Base-by-base conservation (phyloP, 2,113 vertebrate genomes). In the Tychaedon coryphoeus region DNA sequence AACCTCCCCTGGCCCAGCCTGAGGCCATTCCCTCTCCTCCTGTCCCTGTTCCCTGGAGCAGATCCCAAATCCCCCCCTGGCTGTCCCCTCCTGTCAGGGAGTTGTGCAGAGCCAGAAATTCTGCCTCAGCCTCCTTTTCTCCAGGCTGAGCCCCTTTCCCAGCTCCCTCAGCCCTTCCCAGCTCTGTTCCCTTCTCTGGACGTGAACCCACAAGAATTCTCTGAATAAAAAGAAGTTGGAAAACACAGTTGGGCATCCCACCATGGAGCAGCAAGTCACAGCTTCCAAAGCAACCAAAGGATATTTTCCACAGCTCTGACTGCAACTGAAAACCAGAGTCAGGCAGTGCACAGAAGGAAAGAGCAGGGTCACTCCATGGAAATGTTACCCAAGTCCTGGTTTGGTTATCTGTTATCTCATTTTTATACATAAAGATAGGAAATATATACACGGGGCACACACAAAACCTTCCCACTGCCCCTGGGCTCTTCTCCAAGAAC, bases 401-500 rank as follows among this genome's bases (percentile, higher is more conserved):
- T 77, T 69, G 28, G 36, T 51, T 64, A 42, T 43, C 36, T 76
- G n/a, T 40, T 70, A 65, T 22, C 43, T 64, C 60, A 43, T 14
- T 70, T 77, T 80, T 45, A 36, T 45, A 65, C 24, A 58, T 4
- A 45, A 29, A 95, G 74, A 31, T 5, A 36, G 67, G 29, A 34
- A 65, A 77, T 43, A 38, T 4, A 54, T 6, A 61, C 60, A 73
- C 2, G 4, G 9, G 33, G 36, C 25, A 54, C 47, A 40, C 17
- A 62, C 23, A 77, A 6, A 57, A 14, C 43, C 23, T 40, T 45
- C 36, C 25, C 51, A 29, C 1, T 66, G 67, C 29, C 29, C 51
- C 78, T 22, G 73, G 96, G 94, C 91, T 70, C 64, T 70, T 73
- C 38, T 58, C 94, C 92, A 96, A 96, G 64, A 96, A 75, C 38